Conservation (phyloP, 2,797 vertebrate species). For the Calcarius lapponicus region DNA sequence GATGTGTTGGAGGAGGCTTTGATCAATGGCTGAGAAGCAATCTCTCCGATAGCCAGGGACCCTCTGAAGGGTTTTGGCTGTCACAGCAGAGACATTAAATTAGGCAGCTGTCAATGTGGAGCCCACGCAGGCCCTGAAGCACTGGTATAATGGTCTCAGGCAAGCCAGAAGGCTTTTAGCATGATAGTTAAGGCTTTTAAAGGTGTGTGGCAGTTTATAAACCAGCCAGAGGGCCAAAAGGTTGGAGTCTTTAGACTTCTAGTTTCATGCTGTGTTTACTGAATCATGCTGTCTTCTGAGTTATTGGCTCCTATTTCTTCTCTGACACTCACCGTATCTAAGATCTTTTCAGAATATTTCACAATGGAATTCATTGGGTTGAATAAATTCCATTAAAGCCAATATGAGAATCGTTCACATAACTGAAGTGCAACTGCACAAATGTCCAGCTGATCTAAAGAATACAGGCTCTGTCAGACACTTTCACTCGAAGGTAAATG, state of each 20-base stretch:
- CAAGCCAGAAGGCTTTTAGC: constrained; percentile 5
- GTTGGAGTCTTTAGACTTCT: not conserved
- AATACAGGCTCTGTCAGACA: not conserved
- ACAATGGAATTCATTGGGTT: not conserved
- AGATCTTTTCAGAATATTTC: not conserved
- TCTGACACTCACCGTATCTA: not conserved
- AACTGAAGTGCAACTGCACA: not conserved
- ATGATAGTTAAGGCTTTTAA: constrained; percentile 6
- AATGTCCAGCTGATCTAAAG: not conserved
- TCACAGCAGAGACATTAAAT: constrained; percentile 45
- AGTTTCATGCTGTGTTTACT: not conserved
- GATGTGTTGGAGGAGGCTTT: not conserved
- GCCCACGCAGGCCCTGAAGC: not conserved
- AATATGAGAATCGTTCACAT: not conserved
- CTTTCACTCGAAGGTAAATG: not conserved
- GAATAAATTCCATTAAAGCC: constrained; percentile 16
- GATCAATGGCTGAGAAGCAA: constrained; percentile 38
- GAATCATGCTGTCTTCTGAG: constrained; percentile 24
- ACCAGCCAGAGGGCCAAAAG: not conserved
- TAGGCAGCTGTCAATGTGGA: constrained; percentile 20
- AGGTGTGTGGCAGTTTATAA: constrained; percentile 32
- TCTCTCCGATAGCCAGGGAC: constrained; percentile 1
- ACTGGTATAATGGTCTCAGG: not conserved
- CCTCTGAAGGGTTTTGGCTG: constrained; percentile 21
- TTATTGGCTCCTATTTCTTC: constrained; percentile 25